A percentile compares a stretch with the other conserved stretches of the same genome.
These are phyloP conservation scores for Platichthys flesus DNA, from an alignment of 2,113 vertebrate genomes.

Conservation along the genomic window DNA sequence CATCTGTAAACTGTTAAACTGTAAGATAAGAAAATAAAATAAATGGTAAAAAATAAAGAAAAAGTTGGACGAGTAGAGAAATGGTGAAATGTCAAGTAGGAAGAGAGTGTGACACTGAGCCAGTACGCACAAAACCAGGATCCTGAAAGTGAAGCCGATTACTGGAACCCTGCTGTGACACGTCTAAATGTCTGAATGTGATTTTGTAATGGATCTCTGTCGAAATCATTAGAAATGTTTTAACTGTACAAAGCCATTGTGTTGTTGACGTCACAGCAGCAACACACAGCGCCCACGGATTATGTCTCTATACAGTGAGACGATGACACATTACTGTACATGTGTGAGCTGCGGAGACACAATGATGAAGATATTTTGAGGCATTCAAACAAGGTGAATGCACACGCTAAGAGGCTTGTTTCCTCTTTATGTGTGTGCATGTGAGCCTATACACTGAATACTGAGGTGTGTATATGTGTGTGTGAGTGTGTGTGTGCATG, in stretches of 20 bases:
- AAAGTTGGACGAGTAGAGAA: too few relatives aligned
- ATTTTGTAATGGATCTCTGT: neutral
- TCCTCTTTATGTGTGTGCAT: conserved; percentile 38
- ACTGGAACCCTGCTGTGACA: neutral
- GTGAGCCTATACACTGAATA: conserved; percentile 22
- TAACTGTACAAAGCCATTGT: conserved; percentile 3
- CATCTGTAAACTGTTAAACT: too few relatives aligned
- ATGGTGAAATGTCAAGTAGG: neutral
- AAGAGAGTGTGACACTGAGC: neutral
- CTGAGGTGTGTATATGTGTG: conserved; percentile 10
- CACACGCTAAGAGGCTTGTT: conserved; percentile 41
- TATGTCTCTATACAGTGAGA: neutral
- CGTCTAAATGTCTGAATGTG: neutral
- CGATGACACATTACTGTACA: conserved; percentile 1
- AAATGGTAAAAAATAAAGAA: too few relatives aligned
- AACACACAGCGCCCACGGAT: neutral
- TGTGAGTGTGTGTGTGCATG: conserved; percentile 28
- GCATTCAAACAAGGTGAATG: conserved; percentile 15
- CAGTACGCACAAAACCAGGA: neutral
- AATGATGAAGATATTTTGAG: neutral
- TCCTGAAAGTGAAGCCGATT: neutral
- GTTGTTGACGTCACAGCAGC: conserved; percentile 16
- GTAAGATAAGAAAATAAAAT: too few relatives aligned
- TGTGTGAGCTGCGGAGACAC: conserved; percentile 8
- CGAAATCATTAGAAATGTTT: neutral